A percentile compares a stretch with the other conserved stretches of the same genome.
phyloP scores from a whole-genome alignment of 2,888 invertebrate species.

The Drosophila greeni region DNA sequence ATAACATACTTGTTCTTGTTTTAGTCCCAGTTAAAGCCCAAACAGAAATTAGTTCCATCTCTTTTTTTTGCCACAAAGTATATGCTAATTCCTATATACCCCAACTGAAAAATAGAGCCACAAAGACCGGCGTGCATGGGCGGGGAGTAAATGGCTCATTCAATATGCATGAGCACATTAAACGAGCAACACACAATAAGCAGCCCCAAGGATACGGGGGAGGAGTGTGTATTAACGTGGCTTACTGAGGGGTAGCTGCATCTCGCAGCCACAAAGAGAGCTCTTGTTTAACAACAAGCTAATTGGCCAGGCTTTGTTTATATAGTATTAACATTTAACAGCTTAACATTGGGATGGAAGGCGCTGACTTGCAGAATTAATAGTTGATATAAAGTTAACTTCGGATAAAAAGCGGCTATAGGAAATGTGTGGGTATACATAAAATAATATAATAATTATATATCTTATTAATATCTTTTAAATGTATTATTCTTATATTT shows the following conservation, averaged over 20 bases:
- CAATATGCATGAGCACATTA: constrained; percentile 72
- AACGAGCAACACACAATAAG: constrained; percentile 53
- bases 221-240: constrained; percentile 22
- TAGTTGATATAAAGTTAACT: neutral
- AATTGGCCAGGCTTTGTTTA: constrained; percentile 11
- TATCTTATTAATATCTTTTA: neutral
- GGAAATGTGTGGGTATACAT: too few species aligned
- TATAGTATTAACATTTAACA: neutral
- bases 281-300: constrained; percentile 23
- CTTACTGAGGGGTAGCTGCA: constrained; percentile 26
- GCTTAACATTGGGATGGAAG: neutral
- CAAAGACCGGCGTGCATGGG: constrained; percentile 22
- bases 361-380: neutral
- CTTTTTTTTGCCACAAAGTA: neutral
- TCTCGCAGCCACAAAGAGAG: constrained; percentile 19
- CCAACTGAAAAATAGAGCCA: constrained; percentile 16
- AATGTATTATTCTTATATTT: too few species aligned
- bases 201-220: constrained; percentile 22
- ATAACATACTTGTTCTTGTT: too few species aligned
- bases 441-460: neutral
- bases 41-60: neutral
- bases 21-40: neutral
- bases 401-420: too few species aligned
- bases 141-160: constrained; percentile 57
- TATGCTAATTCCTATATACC: neutral